Evolutionary conservation across 2,113 vertebrate species (phyloP).

Genomic region (Sardina pilchardus): DNA sequence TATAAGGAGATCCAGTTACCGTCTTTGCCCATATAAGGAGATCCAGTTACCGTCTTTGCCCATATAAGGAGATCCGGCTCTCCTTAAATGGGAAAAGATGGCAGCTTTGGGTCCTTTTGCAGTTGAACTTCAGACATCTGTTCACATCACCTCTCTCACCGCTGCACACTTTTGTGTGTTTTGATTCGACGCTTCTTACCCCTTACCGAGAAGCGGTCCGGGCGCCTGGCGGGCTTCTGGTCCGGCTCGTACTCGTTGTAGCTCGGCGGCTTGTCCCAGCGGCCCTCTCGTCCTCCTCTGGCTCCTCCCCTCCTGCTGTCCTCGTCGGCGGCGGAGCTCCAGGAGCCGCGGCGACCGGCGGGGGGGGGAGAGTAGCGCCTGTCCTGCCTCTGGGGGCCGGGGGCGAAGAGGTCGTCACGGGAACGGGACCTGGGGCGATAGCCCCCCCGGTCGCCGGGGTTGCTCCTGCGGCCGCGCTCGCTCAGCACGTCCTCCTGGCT

Average conservation of each 20-base stretch:
- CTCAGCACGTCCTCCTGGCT: slow-evolving; percentile 75
- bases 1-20: too few species aligned
- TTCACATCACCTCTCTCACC: too few species aligned
- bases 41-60: too few species aligned
- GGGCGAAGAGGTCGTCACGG: slow-evolving; percentile 65
- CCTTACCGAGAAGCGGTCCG: slow-evolving; percentile 67
- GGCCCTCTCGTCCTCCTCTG: slow-evolving; percentile 55
- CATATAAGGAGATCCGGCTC: too few species aligned
- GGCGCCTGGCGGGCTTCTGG: slow-evolving; percentile 62
- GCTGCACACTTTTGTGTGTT: too few species aligned
- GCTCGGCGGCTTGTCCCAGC: slow-evolving; percentile 86
- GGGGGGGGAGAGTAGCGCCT: slow-evolving; percentile 77
- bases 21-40: too few species aligned
- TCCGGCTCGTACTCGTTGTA: slow-evolving; percentile 78
- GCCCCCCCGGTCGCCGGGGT: slow-evolving; percentile 36
- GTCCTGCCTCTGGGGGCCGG: slow-evolving; percentile 53
- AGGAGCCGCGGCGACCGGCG: slow-evolving; percentile 64
- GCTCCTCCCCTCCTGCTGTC: slow-evolving; percentile 57
- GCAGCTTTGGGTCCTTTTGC: too few species aligned
- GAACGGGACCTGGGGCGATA: slow-evolving; percentile 65
- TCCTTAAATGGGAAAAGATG: too few species aligned
- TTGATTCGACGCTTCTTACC: too few species aligned
- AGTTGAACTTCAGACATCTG: too few species aligned
- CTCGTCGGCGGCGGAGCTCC: slow-evolving; percentile 84
- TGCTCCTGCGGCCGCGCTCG: slow-evolving; percentile 34